These are phyloP conservation scores for Phyllotreta cruciferae DNA, from an alignment of 2,888 invertebrate genomes.

Conservation along the genomic window DNA sequence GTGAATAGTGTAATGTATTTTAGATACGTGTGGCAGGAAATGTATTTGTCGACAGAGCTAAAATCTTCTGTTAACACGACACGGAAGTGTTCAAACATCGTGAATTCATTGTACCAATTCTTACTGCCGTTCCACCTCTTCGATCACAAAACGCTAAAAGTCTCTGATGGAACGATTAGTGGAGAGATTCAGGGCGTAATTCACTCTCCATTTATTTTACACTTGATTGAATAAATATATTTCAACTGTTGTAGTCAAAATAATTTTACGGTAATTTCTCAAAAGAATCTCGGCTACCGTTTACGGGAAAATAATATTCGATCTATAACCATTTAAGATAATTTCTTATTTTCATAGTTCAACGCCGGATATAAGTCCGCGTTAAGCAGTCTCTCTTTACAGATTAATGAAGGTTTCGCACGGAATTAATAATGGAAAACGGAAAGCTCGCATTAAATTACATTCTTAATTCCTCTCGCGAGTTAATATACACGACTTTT, in stretches of 20 bases:
- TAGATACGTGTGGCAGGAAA: slow-evolving; percentile 44
- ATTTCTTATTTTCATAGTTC: slow-evolving; percentile 20
- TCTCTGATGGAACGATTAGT: slow-evolving; percentile 18
- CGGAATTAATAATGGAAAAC: slow-evolving; percentile 35
- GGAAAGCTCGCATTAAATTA: slow-evolving; percentile 34
- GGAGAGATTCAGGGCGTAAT: neutral
- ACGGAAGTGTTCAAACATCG: slow-evolving; percentile 43
- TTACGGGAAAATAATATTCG: neutral
- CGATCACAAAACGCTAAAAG: slow-evolving; percentile 27
- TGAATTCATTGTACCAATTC: slow-evolving; percentile 36
- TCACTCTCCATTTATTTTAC: too few species aligned
- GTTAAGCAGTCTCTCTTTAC: slow-evolving; percentile 32
- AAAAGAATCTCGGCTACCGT: too few species aligned
- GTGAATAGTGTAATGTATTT: slow-evolving; percentile 43
- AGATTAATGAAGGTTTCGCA: slow-evolving; percentile 33
- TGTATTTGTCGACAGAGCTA: slow-evolving; percentile 44
- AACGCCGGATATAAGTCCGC: slow-evolving; percentile 5
- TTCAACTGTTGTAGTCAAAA: too few species aligned
- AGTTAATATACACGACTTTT: slow-evolving; percentile 30
- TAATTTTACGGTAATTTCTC: too few species aligned
- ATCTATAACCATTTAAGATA: slow-evolving; percentile 18
- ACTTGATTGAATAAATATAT: too few species aligned
- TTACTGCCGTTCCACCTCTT: slow-evolving; percentile 26
- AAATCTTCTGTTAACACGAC: slow-evolving; percentile 45
- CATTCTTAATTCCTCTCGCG: slow-evolving; percentile 33